Conservation (phyloP, 2,113 vertebrate species). For the Polypterus senegalus region DNA sequence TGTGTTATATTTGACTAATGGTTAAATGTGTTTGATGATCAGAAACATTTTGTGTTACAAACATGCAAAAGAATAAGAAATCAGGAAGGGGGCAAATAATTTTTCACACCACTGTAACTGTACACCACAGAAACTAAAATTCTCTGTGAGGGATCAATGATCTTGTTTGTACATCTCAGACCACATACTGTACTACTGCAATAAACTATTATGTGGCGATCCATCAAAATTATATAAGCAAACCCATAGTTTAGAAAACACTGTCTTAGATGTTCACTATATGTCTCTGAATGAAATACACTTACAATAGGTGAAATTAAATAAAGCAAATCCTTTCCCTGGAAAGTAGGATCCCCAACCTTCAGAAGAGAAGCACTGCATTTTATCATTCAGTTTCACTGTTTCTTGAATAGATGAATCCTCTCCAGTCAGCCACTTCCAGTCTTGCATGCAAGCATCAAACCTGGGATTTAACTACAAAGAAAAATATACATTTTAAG, state of each 20-base stretch:
- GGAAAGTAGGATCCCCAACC: constrained; percentile 74
- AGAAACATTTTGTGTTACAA: too few species aligned
- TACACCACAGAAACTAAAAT: too few species aligned
- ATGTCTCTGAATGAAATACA: background rate
- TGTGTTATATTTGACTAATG: too few species aligned
- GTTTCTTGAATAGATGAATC: constrained; percentile 78
- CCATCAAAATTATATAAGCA: background rate
- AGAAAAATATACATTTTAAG: background rate
- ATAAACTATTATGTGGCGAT: background rate
- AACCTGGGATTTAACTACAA: constrained; percentile 81
- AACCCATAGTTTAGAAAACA: too few species aligned
- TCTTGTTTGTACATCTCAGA: background rate
- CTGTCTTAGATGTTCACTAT: too few species aligned
- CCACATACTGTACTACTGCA: background rate
- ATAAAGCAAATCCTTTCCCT: constrained; percentile 70
- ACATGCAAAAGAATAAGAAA: too few species aligned
- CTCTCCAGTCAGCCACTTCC: constrained; percentile 84
- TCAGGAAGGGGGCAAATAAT: too few species aligned
- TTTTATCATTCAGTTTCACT: constrained; percentile 63
- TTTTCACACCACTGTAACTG: too few species aligned
- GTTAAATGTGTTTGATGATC: too few species aligned
- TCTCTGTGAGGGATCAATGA: too few species aligned
- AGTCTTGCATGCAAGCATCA: constrained; percentile 82
- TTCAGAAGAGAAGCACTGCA: constrained; percentile 77
- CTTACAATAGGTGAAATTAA: constrained; percentile 68